These are phyloP conservation scores for Eledone cirrhosa DNA, from an alignment of 2,888 invertebrate genomes.

Conservation along the genomic window DNA sequence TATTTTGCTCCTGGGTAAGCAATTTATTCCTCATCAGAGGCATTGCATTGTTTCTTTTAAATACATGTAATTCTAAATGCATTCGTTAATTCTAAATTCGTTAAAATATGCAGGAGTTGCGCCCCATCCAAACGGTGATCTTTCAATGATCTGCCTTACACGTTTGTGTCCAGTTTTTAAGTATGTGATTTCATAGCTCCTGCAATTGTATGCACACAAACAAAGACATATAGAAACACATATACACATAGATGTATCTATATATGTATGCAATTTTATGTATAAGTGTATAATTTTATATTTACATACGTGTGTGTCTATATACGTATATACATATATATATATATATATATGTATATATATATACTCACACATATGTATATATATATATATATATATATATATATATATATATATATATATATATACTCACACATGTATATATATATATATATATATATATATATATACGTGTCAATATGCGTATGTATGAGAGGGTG, in stretches of 20 bases:
- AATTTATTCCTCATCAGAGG: too few relatives aligned
- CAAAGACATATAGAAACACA: not conserved
- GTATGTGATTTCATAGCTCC: too few relatives aligned
- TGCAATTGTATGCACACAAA: not conserved
- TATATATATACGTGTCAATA: not conserved
- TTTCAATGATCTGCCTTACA: too few relatives aligned
- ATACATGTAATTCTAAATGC: too few relatives aligned
- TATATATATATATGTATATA: not conserved
- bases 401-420: conserved; percentile 7
- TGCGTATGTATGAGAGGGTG: not conserved
- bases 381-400: not conserved
- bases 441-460: not conserved
- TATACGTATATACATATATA: not conserved
- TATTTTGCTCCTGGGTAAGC: too few relatives aligned
- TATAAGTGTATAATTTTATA: not conserved
- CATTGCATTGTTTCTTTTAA: too few relatives aligned
- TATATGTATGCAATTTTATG: not conserved
- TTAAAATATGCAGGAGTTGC: too few relatives aligned
- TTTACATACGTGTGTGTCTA: not conserved
- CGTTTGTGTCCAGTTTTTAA: too few relatives aligned
- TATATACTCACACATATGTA: not conserved
- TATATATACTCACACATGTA: not conserved
- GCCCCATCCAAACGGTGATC: too few relatives aligned
- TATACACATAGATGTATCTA: not conserved
- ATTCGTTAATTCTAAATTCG: too few relatives aligned